Conservation (phyloP, 2,113 vertebrate genomes). For the Suncus etruscus region DNA sequence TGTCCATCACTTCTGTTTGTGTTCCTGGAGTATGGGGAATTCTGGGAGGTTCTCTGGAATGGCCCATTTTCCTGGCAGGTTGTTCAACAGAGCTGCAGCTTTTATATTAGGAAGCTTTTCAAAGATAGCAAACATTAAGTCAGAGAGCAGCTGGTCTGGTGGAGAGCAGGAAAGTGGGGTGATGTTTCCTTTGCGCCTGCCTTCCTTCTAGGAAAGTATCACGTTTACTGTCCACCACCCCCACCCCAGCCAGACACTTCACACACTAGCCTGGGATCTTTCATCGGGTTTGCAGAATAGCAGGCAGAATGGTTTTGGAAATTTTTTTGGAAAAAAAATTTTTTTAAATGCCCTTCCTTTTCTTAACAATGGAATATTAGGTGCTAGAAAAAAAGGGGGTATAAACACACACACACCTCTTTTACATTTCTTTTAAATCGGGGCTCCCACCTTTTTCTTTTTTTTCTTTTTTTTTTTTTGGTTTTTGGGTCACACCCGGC, state of each 20-base stretch:
- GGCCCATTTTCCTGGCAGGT: slow-evolving; percentile 46
- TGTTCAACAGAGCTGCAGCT: slow-evolving; percentile 43
- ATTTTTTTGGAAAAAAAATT: background rate
- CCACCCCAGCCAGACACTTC: background rate
- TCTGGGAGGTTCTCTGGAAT: background rate
- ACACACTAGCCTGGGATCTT: background rate
- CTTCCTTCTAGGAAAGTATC: background rate
- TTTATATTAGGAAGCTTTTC: slow-evolving; percentile 38
- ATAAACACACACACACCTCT: too few relatives aligned
- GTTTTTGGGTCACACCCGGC: too few relatives aligned
- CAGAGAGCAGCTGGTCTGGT: slow-evolving; percentile 19
- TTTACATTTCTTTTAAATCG: too few relatives aligned
- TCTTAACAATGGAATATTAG: background rate
- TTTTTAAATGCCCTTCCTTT: background rate
- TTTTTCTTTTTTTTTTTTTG: too few relatives aligned
- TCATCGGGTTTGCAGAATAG: background rate
- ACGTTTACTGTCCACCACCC: background rate
- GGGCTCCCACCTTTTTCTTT: too few relatives aligned
- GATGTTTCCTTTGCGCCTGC: background rate
- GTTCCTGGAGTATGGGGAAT: background rate
- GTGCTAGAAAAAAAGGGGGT: background rate
- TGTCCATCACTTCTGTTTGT: too few relatives aligned
- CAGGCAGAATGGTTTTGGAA: background rate
- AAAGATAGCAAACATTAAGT: slow-evolving; percentile 38
- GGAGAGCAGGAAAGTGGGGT: background rate